phyloP scores from a whole-genome alignment of 2,888 invertebrate genomes.

The Xylophagus ater region DNA sequence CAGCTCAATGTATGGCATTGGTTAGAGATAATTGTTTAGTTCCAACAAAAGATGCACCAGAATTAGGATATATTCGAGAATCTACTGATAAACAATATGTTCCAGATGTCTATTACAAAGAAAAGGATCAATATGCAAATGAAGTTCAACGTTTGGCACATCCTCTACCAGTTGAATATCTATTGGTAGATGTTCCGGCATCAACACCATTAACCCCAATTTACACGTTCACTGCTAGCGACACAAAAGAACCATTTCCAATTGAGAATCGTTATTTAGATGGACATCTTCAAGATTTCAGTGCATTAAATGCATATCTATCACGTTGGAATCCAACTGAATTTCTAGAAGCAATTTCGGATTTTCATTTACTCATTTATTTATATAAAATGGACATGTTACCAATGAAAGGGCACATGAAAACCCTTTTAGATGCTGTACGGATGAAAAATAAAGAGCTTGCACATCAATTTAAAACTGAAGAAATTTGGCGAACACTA shows the following conservation, averaged over 20 bases:
- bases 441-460: slow-evolving; percentile 54
- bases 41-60: slow-evolving; percentile 94
- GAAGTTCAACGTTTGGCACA: slow-evolving; percentile 87
- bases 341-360: slow-evolving; percentile 63
- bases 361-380: slow-evolving; percentile 90
- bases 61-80: slow-evolving; percentile 91
- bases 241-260: slow-evolving; percentile 53
- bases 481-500: slow-evolving; percentile 81
- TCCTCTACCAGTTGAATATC: slow-evolving; percentile 94
- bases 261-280: slow-evolving; percentile 71
- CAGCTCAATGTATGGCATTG: slow-evolving; percentile 94
- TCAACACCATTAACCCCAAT: slow-evolving; percentile 75
- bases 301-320: slow-evolving; percentile 62
- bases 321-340: slow-evolving; percentile 59
- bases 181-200: slow-evolving; percentile 92
- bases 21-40: slow-evolving; percentile 87
- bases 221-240: slow-evolving; percentile 53
- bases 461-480: slow-evolving; percentile 67
- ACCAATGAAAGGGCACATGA: slow-evolving; percentile 67
- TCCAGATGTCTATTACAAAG: slow-evolving; percentile 98
- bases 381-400: slow-evolving; percentile 87
- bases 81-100: slow-evolving; percentile 90
- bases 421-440: slow-evolving; percentile 67
- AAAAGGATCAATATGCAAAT: slow-evolving; percentile 94
- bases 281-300: slow-evolving; percentile 73